A percentile compares a stretch with the other conserved stretches of the same genome.
phyloP scores from a whole-genome alignment of 2,113 vertebrate genomes.

The Pterocles orientalis region DNA sequence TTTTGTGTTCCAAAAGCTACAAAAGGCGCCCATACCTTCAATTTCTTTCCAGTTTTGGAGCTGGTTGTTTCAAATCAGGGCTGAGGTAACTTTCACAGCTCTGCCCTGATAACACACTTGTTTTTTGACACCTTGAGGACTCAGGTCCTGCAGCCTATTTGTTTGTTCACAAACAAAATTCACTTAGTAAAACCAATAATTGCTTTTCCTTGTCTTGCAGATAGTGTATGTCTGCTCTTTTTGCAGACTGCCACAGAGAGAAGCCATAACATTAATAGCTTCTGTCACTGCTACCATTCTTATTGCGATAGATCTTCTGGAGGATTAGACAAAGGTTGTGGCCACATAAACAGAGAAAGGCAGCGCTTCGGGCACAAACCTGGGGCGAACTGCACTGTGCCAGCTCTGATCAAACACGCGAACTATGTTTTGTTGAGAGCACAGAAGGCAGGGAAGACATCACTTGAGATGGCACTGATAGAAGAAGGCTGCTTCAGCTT shows the following conservation, averaged over 20 bases:
- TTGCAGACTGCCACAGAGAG: neutral
- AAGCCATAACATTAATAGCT: conserved; percentile 25
- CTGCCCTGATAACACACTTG: neutral
- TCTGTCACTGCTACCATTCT: conserved; percentile 41
- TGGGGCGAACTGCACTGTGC: neutral
- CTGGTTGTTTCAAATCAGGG: neutral
- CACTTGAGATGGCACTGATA: neutral
- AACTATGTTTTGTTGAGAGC: neutral
- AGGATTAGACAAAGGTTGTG: conserved; percentile 42
- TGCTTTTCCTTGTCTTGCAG: neutral
- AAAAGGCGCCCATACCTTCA: neutral
- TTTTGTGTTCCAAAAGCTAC: neutral
- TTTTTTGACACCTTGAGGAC: neutral
- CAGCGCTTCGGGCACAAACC: neutral
- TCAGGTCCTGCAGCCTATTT: neutral
- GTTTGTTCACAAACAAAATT: neutral
- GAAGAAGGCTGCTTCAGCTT: neutral
- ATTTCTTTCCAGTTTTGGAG: conserved; percentile 12
- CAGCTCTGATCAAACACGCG: conserved; percentile 36
- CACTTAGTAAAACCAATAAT: neutral
- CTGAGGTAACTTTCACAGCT: neutral
- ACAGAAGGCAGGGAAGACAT: neutral
- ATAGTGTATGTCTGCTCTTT: neutral
- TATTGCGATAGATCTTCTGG: neutral
- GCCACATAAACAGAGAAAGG: conserved; percentile 27